Base-by-base conservation (phyloP, 2,888 invertebrate species). In the Scaptomyza tumidula region DNA sequence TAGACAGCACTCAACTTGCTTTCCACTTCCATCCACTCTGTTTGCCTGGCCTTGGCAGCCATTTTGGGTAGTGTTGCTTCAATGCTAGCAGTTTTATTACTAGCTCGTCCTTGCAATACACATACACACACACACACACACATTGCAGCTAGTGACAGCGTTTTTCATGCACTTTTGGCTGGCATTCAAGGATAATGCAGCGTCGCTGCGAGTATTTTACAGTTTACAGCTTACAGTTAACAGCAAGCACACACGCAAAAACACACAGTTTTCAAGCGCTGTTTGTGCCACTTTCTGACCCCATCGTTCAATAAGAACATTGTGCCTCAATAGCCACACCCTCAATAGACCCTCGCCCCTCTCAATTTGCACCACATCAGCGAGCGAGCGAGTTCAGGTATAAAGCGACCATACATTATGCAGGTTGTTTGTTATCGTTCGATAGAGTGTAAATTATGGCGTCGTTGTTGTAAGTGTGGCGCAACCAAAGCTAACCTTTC, bases 381-480 rank as follows among this genome's bases (percentile, higher is more conserved):
- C 14, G 14, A 37, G n/a, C n/a, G 24, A 39, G 45, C 6, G 7
- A 70, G 55, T 45, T 43, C 49, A 29, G 44, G 39, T 53, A 55
- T 49, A 69, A 48, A 56, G 54, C 55, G 60, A 41, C 61, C 86
- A 87, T 89, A 75, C 66, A 83, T 83, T 89, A 83, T 83, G 86
- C 89, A 85, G 72, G 75, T 87, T 81, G 83, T 81, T 83, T 83
- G 89, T 89, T 89, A 87, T 85, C 86, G 83, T 83, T 83, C 83
- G 83, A 83, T 89, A 89, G 88, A 83, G 89, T 89, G 89, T 81
- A 83, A 83, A 83, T 87, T 87, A 83, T 83, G 86, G 88, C 62
- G 33, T n/a, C 19, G 59, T 9, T 49, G 70, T 58, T 41, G 10
- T 41, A 50, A 45, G 41, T 60, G 41, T 48, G 33, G 48, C 41